Evolutionary conservation across 2,797 vertebrate species (phyloP).

Genomic region (Psittacula echo): DNA sequence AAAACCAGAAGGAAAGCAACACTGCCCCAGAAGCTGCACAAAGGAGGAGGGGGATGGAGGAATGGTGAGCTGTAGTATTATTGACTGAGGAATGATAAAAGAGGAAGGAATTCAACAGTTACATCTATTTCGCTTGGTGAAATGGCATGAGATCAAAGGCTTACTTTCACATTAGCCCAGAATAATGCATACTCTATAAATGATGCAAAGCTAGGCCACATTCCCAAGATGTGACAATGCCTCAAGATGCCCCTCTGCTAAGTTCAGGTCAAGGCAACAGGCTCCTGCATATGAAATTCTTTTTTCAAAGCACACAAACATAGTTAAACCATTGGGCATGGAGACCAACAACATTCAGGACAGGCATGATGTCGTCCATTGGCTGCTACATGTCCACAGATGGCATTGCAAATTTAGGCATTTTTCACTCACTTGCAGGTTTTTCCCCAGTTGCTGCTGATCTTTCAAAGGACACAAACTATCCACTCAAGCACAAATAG

Average conservation of each 20-base stretch:
- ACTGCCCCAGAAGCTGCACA: constrained; percentile 74
- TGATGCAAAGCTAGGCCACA: constrained; percentile 74
- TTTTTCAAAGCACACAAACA: constrained; percentile 24
- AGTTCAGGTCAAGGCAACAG: constrained; percentile 71
- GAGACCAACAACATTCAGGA: not conserved
- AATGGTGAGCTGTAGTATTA: constrained; percentile 77
- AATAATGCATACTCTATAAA: constrained; percentile 77
- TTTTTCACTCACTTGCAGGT: not conserved
- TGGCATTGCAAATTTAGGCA: not conserved
- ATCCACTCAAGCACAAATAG: not conserved
- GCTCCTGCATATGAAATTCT: constrained; percentile 37
- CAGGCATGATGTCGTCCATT: not conserved
- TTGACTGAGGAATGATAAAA: constrained; percentile 78
- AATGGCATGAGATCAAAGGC: constrained; percentile 76
- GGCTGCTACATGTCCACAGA: not conserved
- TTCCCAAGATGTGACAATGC: constrained; percentile 72
- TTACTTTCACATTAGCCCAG: constrained; percentile 78
- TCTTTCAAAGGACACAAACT: not conserved
- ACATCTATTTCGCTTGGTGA: constrained; percentile 71
- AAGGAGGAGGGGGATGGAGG: constrained; percentile 73
- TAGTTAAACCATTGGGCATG: not conserved
- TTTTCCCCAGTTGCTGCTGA: not conserved
- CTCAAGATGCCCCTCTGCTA: constrained; percentile 66
- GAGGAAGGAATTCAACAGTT: constrained; percentile 71
- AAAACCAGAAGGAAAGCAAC: constrained; percentile 71